A percentile compares a stretch with the other conserved stretches of the same genome.
phyloP scores from a whole-genome alignment of 2,888 invertebrate species.

The Chloromyia formosa region DNA sequence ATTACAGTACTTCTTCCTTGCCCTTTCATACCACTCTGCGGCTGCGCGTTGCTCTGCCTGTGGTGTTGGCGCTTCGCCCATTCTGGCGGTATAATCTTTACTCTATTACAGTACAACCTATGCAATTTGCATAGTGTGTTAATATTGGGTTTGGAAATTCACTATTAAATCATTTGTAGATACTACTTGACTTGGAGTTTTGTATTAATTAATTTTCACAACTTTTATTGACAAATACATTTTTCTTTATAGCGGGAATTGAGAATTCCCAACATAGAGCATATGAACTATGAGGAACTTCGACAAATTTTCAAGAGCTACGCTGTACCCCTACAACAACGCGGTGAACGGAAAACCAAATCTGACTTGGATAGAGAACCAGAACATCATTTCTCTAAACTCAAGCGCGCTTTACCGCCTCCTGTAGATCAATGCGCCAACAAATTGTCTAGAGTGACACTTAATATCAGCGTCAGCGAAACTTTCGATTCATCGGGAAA shows the following conservation, averaged over 20 bases:
- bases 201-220: no score
- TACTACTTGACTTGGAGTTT: no score
- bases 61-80: no score
- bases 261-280: slow-evolving; percentile 52
- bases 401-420: slow-evolving; percentile 40
- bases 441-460: slow-evolving; percentile 43
- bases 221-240: no score
- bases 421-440: slow-evolving; percentile 29
- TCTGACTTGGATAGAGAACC: neutral
- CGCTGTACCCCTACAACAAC: slow-evolving; percentile 53
- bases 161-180: no score
- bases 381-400: neutral
- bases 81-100: no score
- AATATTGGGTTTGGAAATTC: no score
- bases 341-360: slow-evolving; percentile 43
- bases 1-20: no score
- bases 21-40: no score
- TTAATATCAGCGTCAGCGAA: slow-evolving; percentile 40
- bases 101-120: no score
- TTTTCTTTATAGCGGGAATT: slow-evolving; percentile 53
- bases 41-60: no score
- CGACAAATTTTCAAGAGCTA: slow-evolving; percentile 55
- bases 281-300: slow-evolving; percentile 52
- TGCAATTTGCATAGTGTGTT: no score
- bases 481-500: neutral